Evolutionary conservation across 2,797 vertebrate genomes (phyloP), one percentile per base, ranked within the genome.

Genomic region (Galagoides demidoff): DNA sequence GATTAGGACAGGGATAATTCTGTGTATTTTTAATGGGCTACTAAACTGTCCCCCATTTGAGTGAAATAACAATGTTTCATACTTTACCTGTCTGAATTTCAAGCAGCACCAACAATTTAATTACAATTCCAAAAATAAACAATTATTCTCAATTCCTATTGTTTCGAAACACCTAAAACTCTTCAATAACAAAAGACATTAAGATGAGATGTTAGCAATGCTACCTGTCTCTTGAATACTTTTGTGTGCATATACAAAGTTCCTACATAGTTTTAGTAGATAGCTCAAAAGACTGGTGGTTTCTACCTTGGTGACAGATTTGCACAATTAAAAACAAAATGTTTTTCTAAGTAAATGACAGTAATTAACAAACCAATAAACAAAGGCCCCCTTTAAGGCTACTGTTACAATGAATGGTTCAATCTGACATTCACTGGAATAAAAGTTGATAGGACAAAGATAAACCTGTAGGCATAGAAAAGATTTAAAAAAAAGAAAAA

Each of bases 401-500:
- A 87, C 93, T 96, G 93, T 20, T 91, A 12, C 68, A 85, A 95
- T 3, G 61, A 94, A 92, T 79, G 94, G 94, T 94, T 94, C 93
- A 68, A 89, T 90, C 71, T 23, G 91, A 96, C 93, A 89, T 93
- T 64, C 63, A 91, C 43, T 91, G 82, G 89, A 89, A 94, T 73
- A 94, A 98, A 98, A n/a, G 70, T 29, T 68, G 66, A 57, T 4
- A 95, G 63, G 71, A 93, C 79, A 97, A 90, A 95, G 68, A 96
- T 61, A 83, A 92, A 87, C 77, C 31, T 93, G 76, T 64, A 92
- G 63, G 86, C 78, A 81, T 10, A 90, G 97, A 95, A 96, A 91
- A 92, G 79, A 97, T 95, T 93, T 90, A 2, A 61, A 96, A 97
- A 98, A 97, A 97, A 96, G 89, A 96, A 97, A 97, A 96, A 96